Percentiles rank a stretch among this genome's conserved stretches.
phyloP scores from a whole-genome alignment of 2,888 invertebrate genomes.

The Embidobia sp. region DNA sequence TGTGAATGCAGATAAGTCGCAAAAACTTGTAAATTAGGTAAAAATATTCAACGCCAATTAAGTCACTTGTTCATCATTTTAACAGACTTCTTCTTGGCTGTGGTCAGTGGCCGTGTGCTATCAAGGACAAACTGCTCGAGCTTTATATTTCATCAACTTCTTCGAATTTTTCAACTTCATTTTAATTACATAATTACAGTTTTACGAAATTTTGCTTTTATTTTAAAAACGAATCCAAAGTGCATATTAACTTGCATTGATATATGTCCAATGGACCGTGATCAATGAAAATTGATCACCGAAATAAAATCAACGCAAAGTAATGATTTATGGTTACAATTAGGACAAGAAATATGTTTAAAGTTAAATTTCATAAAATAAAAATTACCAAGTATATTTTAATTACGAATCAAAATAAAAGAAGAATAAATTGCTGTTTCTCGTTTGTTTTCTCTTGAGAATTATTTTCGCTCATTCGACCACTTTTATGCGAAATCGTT shows the following conservation, averaged over 20 bases:
- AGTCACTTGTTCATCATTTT: conserved; percentile 56
- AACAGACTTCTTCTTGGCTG: conserved; percentile 48
- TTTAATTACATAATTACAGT: conserved; percentile 26
- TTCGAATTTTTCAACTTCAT: conserved; percentile 5
- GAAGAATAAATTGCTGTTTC: no score
- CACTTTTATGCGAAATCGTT: no score
- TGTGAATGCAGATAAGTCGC: conserved; percentile 31
- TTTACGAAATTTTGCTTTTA: not conserved
- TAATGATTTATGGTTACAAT: no score
- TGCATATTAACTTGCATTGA: not conserved
- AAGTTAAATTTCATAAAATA: no score
- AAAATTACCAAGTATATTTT: no score
- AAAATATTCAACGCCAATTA: conserved; percentile 59
- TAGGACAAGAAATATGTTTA: no score
- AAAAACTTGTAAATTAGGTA: conserved; percentile 57
- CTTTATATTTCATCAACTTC: conserved; percentile 36
- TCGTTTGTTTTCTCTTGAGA: no score
- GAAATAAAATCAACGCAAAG: no score
- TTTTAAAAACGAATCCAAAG: not conserved
- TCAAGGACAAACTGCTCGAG: conserved; percentile 34
- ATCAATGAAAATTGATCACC: no score
- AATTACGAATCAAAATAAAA: no score
- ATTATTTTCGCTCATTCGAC: no score
- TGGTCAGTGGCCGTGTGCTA: conserved; percentile 58
- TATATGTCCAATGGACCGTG: no score